Base-by-base conservation (phyloP, 2,888 invertebrate species). In the Drosophila testacea region DNA sequence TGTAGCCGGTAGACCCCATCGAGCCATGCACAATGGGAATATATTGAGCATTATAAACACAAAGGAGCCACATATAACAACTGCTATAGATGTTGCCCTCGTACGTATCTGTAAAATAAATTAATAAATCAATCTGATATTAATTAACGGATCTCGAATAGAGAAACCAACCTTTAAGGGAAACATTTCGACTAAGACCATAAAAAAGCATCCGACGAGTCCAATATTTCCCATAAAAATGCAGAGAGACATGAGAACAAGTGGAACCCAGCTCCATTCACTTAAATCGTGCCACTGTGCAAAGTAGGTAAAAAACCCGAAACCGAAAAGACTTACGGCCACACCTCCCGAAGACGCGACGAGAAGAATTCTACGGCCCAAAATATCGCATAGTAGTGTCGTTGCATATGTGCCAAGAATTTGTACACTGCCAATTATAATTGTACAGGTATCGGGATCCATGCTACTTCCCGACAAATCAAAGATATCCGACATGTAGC, bases 401-500 rank as follows among this genome's bases (percentile, higher is more conserved):
- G 91, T 90, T 4, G 76, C 73, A 50, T 78, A 90, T 0, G 90
- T 86, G 16, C 92, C 92, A 7, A 88, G 7, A 6, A 92, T 89
- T 76, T 92, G 92, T 0, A 91, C 83, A 0, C 69, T 68, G 4
- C 92, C 92, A 47, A 90, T 81, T 32, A 91, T 81, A 28, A 92
- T 92, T 1, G 91, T 90, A 13, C 89, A 88, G 4, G 83, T 83
- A 42, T 92, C 88, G 0, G 91, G 90, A 54, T 91, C 80, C 70
- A 92, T 76, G 4, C 73, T 76, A 4, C 90, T 88, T 1, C 90
- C 87, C 5, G 90, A 82, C 13, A 75, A 54, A 2, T 81, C 73
- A 34, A 92, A 92, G 32, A 92, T 91, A 11, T 83, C 79, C 10
- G 92, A 89, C 78, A 92, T 90, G 56, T 92, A 92, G 60, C 89